phyloP scores from a whole-genome alignment of 2,113 vertebrate genomes.

The Silurus glanis region DNA sequence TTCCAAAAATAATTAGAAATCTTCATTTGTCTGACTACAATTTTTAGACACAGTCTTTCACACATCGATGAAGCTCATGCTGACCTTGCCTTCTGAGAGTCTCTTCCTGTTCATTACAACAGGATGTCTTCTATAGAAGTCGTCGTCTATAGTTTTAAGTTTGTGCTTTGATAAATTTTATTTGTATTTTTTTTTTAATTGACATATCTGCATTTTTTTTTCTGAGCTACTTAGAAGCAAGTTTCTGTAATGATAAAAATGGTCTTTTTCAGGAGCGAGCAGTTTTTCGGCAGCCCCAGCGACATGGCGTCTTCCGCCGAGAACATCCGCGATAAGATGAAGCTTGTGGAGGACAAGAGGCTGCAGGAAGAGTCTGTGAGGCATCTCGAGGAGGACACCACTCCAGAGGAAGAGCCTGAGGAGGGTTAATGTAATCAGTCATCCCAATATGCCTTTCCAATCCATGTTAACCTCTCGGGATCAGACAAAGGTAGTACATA shows the following conservation, averaged over 20 bases:
- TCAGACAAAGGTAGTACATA: conserved; percentile 73
- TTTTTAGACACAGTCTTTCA: no score
- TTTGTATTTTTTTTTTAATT: no score
- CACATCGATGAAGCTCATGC: no score
- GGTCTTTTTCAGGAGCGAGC: conserved; percentile 80
- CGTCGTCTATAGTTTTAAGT: no score
- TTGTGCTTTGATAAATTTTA: no score
- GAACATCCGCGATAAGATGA: conserved; percentile 90
- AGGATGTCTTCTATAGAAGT: no score
- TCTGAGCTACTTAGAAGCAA: no score
- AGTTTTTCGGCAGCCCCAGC: conserved; percentile 91
- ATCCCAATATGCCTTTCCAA: conserved; percentile 68
- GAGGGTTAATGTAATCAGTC: conserved; percentile 58
- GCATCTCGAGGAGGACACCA: conserved; percentile 65
- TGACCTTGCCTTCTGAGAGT: no score
- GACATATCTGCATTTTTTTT: no score
- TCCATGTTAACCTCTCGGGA: conserved; percentile 76
- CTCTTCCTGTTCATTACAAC: no score
- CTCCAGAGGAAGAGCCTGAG: conserved; percentile 63
- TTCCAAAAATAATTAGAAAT: no score
- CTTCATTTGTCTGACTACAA: no score
- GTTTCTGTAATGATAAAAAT: background rate
- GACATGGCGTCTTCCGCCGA: conserved; percentile 91
- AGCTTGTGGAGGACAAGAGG: conserved; percentile 87
- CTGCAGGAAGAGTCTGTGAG: conserved; percentile 66